phyloP scores from a whole-genome alignment of 2,113 vertebrate genomes.

The Apaloderma vittatum region DNA sequence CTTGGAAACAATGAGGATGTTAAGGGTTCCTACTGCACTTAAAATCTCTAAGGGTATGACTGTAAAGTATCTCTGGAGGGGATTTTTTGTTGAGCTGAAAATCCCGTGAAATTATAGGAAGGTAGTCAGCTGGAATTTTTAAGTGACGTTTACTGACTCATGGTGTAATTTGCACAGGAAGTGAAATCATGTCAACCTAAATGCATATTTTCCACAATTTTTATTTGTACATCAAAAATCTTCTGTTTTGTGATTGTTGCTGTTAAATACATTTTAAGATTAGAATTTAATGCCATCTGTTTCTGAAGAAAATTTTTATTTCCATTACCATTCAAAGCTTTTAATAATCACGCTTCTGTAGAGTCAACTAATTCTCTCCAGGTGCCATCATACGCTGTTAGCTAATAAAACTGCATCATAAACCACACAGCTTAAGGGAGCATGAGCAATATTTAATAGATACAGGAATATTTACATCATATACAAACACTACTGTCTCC shows the following conservation, averaged over 20 bases:
- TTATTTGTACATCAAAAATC: not conserved
- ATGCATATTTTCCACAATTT: not conserved
- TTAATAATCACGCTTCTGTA: not conserved
- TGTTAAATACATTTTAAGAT: not conserved
- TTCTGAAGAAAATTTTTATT: not conserved
- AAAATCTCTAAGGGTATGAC: not conserved
- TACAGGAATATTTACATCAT: not conserved
- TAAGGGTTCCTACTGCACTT: not conserved
- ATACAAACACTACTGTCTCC: no score
- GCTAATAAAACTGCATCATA: not conserved
- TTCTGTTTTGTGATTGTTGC: not conserved
- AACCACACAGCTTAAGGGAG: not conserved
- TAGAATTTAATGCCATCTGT: not conserved
- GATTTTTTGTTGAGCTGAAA: conserved; percentile 16
- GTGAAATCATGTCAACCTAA: not conserved
- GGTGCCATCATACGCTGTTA: not conserved
- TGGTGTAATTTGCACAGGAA: not conserved
- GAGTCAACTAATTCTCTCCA: not conserved
- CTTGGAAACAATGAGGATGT: not conserved
- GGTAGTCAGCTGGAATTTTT: conserved; percentile 41
- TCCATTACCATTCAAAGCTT: not conserved
- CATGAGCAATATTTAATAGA: not conserved
- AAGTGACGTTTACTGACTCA: not conserved
- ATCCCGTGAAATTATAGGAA: not conserved
- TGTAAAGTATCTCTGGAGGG: not conserved